A percentile compares a stretch with the other conserved stretches of the same genome.
phyloP scores from a whole-genome alignment of 2,797 vertebrate species.

The Mastacembelus armatus region DNA sequence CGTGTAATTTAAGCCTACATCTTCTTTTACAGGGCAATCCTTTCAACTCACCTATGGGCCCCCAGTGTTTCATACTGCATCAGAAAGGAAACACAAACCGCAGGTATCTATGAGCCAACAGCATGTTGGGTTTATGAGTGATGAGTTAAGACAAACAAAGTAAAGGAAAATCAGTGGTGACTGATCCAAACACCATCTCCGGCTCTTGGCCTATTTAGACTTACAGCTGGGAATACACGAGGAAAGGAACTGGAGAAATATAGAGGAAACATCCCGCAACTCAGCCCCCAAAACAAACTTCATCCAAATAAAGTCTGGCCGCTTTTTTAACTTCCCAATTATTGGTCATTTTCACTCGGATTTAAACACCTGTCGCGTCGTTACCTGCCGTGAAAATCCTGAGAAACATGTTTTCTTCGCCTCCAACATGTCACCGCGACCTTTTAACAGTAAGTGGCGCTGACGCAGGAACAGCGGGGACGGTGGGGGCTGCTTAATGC shows the following conservation, averaged over 20 bases:
- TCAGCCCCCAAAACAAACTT: background rate
- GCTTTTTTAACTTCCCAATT: no score
- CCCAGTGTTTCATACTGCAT: no score
- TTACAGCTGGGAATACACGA: constrained; percentile 15
- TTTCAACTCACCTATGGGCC: no score
- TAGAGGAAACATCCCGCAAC: background rate
- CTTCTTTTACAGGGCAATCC: no score
- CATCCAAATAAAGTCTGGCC: background rate
- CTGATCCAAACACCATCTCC: constrained; percentile 8
- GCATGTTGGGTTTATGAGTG: constrained; percentile 1
- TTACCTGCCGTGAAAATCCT: background rate
- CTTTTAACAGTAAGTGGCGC: constrained; percentile 1
- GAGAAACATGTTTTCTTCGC: background rate
- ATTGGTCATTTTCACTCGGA: no score
- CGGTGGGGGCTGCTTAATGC: constrained; percentile 11
- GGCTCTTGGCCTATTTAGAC: constrained; percentile 4
- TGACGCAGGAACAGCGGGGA: constrained; percentile 34
- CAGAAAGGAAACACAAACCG: background rate
- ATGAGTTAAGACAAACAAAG: background rate
- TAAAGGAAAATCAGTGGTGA: background rate
- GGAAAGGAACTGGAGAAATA: background rate
- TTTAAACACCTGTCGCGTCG: constrained; percentile 6
- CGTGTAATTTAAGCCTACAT: background rate
- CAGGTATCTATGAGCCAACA: background rate
- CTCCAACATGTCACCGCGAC: constrained; percentile 25